These are phyloP conservation scores for Ischnus inquisitorius DNA, from an alignment of 2,888 invertebrate genomes.

Conservation along the genomic window DNA sequence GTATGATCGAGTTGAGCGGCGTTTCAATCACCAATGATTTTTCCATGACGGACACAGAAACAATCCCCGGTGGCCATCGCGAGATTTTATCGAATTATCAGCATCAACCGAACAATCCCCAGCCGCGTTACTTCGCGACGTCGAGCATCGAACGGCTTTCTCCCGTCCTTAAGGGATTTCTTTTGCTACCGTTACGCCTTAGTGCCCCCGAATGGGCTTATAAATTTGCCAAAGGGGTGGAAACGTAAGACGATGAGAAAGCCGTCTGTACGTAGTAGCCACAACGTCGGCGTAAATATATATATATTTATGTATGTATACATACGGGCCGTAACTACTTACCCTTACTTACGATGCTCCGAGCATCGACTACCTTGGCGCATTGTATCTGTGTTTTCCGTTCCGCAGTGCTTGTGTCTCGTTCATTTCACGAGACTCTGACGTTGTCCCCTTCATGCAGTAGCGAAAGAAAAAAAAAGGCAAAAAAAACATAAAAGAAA, in stretches of 20 bases:
- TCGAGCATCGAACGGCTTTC: slow-evolving; percentile 42
- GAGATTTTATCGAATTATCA: slow-evolving; percentile 38
- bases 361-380: slow-evolving; percentile 1
- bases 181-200: slow-evolving; percentile 11
- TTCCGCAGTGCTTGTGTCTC: background rate
- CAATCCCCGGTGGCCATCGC: background rate
- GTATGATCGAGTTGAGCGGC: background rate
- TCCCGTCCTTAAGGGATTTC: slow-evolving; percentile 58
- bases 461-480: background rate
- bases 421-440: background rate
- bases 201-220: slow-evolving; percentile 50
- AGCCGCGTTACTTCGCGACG: slow-evolving; percentile 37
- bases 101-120: no score
- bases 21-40: background rate
- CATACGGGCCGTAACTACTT: slow-evolving; percentile 42
- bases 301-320: background rate
- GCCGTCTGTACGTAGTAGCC: slow-evolving; percentile 13
- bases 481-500: slow-evolving; percentile 11
- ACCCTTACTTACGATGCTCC: slow-evolving; percentile 56
- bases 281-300: background rate
- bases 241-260: slow-evolving; percentile 30
- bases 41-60: background rate
- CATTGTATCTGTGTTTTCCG: background rate
- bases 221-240: slow-evolving; percentile 55
- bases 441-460: slow-evolving; percentile 3